Conservation (phyloP, 2,888 invertebrate genomes). For the Podabrus alpinus region DNA sequence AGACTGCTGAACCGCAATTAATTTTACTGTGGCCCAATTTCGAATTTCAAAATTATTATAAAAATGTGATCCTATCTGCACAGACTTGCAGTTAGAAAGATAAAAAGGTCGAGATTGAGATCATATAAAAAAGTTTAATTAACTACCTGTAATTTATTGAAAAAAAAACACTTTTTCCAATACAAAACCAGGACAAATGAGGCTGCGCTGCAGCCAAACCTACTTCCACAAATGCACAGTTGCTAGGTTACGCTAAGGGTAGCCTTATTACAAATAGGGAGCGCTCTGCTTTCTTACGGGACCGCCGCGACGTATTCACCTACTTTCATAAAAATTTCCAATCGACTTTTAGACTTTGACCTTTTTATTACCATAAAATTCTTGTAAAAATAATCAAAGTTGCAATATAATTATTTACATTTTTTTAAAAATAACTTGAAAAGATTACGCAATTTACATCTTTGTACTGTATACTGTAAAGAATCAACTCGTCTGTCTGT, state of each 20-base stretch:
- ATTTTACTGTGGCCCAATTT: not conserved
- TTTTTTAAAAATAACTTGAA: not conserved
- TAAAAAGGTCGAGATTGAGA: too few relatives aligned
- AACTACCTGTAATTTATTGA: not conserved
- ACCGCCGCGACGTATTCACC: conserved; percentile 23
- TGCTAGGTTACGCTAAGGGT: conserved; percentile 39
- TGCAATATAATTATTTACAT: not conserved
- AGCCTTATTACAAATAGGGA: conserved; percentile 33
- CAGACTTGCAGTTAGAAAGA: too few relatives aligned
- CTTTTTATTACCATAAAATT: not conserved
- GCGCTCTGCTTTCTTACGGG: conserved; percentile 15
- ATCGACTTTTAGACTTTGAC: conserved; percentile 20
- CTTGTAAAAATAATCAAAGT: conserved; percentile 3
- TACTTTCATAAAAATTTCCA: conserved; percentile 21
- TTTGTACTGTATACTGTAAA: not conserved
- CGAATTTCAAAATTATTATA: too few relatives aligned
- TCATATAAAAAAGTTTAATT: not conserved
- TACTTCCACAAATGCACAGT: conserved; percentile 39
- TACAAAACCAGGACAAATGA: conserved; percentile 16
- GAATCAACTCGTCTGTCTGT: not conserved
- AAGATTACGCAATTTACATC: not conserved
- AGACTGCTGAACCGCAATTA: not conserved
- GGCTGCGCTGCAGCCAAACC: conserved; percentile 32
- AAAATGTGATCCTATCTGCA: too few relatives aligned
- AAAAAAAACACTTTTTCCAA: conserved; percentile 3